Percentiles rank a stretch among this genome's conserved stretches.
Conservation (phyloP, 2,797 vertebrate genomes). For the Myotis vivesi region DNA sequence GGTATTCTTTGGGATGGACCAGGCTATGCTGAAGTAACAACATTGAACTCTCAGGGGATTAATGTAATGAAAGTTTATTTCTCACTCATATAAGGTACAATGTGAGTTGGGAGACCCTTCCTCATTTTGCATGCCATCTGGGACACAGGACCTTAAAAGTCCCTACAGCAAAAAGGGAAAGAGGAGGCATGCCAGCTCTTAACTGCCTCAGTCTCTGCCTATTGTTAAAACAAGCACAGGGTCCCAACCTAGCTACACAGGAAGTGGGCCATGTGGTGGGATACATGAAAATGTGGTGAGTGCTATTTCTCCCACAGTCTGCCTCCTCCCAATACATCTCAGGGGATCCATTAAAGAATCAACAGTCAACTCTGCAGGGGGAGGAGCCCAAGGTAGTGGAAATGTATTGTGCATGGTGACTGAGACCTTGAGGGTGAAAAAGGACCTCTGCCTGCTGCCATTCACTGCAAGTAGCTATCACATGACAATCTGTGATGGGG, state of each 20-base stretch:
- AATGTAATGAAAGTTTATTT: background rate
- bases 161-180: background rate
- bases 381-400: background rate
- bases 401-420: background rate
- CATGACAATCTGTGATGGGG: background rate
- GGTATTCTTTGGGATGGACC: background rate
- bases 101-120: background rate
- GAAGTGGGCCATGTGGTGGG: background rate
- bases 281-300: background rate
- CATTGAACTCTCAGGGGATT: background rate
- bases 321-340: background rate
- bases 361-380: background rate
- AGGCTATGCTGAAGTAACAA: background rate
- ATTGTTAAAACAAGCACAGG: background rate
- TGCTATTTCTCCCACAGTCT: background rate
- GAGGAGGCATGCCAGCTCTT: background rate
- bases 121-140: background rate
- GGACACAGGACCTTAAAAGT: background rate
- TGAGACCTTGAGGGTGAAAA: background rate
- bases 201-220: background rate
- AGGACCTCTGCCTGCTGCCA: background rate
- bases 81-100: background rate
- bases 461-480: background rate
- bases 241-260: background rate
- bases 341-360: background rate